Evolutionary conservation across 2,797 vertebrate species (phyloP).

Genomic region (Carcharodon carcharias): DNA sequence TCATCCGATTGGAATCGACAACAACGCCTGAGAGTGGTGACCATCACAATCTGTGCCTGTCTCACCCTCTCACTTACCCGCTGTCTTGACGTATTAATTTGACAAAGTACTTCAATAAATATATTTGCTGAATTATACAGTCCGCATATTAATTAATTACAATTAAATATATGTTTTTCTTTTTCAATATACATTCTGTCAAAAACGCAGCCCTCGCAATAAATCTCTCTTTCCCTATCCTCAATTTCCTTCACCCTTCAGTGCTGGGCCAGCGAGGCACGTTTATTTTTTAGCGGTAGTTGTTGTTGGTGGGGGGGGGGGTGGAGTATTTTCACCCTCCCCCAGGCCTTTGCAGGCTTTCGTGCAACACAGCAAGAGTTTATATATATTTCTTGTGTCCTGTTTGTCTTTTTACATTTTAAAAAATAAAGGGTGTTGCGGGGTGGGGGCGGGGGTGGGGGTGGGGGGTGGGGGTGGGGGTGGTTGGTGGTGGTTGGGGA

Average conservation of each 20-base stretch:
- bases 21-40: background rate
- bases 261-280: background rate
- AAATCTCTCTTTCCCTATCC: background rate
- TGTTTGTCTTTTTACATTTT: background rate
- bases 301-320: too few species aligned
- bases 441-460: too few species aligned
- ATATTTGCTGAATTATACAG: slow-evolving; percentile 34
- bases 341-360: background rate
- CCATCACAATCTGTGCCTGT: slow-evolving; percentile 41
- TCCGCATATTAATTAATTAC: slow-evolving; percentile 13
- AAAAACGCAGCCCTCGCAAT: background rate
- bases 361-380: background rate
- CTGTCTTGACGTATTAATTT: background rate
- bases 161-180: slow-evolving; percentile 28
- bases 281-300: background rate
- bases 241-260: background rate
- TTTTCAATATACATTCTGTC: background rate
- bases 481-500: too few species aligned
- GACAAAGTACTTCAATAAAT: slow-evolving; percentile 27
- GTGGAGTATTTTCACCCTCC: background rate
- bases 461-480: too few species aligned
- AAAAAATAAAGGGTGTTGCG: background rate
- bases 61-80: slow-evolving; percentile 46
- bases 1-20: background rate
- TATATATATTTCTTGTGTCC: background rate